Evolutionary conservation across 1,140 invertebrate genomes (phyloP).

Genomic region (Brachionus calyciflorus): DNA sequence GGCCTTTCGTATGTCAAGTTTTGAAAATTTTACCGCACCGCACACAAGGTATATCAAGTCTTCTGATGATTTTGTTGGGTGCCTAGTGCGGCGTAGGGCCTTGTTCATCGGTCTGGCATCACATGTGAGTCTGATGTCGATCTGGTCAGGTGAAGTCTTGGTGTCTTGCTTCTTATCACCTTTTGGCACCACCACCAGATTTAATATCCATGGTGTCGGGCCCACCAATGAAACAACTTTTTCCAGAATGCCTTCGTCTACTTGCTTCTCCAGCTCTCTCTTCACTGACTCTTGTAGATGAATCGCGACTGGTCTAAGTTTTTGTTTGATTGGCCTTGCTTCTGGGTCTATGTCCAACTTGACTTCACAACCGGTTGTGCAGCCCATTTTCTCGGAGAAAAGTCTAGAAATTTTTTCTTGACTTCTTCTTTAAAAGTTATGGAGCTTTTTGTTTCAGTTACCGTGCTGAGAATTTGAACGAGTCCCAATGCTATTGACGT

Average conservation of each 20-base stretch:
- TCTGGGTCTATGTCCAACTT: too few relatives aligned
- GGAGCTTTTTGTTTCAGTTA: background rate
- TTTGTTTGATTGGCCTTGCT: too few relatives aligned
- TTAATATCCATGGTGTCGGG: background rate
- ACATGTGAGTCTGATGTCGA: background rate
- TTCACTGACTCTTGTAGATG: background rate
- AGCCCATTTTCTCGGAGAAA: background rate
- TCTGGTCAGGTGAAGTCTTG: background rate
- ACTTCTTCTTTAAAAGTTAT: background rate
- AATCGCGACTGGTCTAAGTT: background rate
- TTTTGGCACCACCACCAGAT: background rate
- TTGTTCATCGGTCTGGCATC: background rate
- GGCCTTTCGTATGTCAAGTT: background rate
- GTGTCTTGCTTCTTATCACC: background rate
- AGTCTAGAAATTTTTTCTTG: background rate
- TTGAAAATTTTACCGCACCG: background rate
- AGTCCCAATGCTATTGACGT: background rate
- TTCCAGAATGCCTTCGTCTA: background rate
- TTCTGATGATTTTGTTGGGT: background rate
- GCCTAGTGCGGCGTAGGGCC: background rate
- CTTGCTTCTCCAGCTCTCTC: background rate
- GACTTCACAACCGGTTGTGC: too few relatives aligned
- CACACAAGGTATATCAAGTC: background rate
- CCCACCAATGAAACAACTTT: background rate
- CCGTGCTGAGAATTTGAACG: background rate